Conservation (phyloP, 2,797 vertebrate genomes). For the Anabas testudineus region DNA sequence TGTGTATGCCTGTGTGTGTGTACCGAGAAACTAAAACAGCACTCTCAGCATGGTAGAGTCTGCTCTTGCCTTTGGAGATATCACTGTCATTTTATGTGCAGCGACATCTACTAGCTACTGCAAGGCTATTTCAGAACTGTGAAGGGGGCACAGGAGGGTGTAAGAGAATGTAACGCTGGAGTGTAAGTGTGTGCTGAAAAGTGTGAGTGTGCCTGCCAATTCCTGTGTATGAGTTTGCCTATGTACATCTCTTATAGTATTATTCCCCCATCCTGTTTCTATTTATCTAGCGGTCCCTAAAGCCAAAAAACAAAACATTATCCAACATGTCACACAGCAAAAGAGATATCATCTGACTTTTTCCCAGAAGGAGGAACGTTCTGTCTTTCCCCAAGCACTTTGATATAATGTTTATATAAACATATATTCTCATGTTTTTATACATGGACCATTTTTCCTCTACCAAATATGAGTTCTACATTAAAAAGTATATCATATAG, state of each 20-base stretch:
- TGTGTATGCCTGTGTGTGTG: conserved; percentile 15
- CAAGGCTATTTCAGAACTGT: conserved; percentile 67
- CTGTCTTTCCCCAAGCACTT: conserved; percentile 4
- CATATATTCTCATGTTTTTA: background rate
- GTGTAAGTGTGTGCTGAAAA: conserved; percentile 19
- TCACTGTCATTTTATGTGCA: conserved; percentile 70
- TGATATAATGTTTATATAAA: conserved; percentile 3
- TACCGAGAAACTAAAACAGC: conserved; percentile 46
- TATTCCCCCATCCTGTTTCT: conserved; percentile 38
- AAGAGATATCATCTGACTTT: conserved; percentile 43
- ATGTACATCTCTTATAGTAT: conserved; percentile 25
- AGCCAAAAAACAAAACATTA: conserved; percentile 57
- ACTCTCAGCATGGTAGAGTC: conserved; percentile 62
- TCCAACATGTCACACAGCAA: conserved; percentile 46
- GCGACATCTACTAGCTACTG: conserved; percentile 63
- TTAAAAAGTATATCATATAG: background rate
- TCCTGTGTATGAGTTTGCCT: conserved; percentile 12
- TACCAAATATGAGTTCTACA: background rate
- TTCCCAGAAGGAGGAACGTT: conserved; percentile 25
- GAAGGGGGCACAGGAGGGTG: conserved; percentile 58
- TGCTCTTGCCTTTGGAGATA: conserved; percentile 70
- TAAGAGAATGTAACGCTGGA: conserved; percentile 50
- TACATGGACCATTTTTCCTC: too few relatives aligned
- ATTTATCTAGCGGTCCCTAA: conserved; percentile 31
- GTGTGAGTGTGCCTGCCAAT: conserved; percentile 5